Base-by-base conservation (phyloP, 2,888 invertebrate species). In the Sarcophaga carnaria region DNA sequence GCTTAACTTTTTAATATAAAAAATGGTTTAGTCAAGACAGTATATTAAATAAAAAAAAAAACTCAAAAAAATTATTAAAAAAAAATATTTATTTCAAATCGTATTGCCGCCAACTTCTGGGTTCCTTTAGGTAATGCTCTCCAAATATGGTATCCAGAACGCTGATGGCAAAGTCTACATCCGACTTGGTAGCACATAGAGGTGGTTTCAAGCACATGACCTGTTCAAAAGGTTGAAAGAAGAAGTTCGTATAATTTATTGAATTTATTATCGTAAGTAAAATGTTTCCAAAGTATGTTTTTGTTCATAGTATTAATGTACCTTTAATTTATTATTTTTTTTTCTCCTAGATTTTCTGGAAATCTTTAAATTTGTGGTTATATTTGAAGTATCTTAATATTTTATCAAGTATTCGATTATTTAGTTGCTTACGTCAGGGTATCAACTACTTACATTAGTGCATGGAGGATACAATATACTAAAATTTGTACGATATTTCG, bases 201-300 rank as follows among this genome's bases (percentile, higher is more conserved):
- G 99, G 99, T 17, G 99, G 99, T 92, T 98, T 97, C 87, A 99
- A 96, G 90, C 98, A 95, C 82, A 99, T 94, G 0, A 98, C 97
- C 97, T 98, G 94, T 17, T 72, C 45, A 5, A 75, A 76, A 27
- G n/a, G 47, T 22, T 63, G 14, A 63, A 47, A 63, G 11, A 63
- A 63, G 62, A 54, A 37, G 37, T 37, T 37, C 8, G 10, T 37
- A 37, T 37, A 10, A 37, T 37, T n/a, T 59, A 37, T 37, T 37
- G 37, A 37, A 37, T 37, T 37, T 37, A 37, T 37, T 37, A 37
- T 10, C 37, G 37, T 54, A 54, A 54, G 54, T 54, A 54, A 14
- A 54, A 17, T 54, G 17, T 54, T 14, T 54, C 17, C 2, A 14
- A 54, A 54, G 4, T 54, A 37, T 37, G 10, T 37, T 37, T 10